phyloP scores from a whole-genome alignment of 37 sponge, comb jelly and placozoan genomes.

The Cladorhizidae sp. region DNA sequence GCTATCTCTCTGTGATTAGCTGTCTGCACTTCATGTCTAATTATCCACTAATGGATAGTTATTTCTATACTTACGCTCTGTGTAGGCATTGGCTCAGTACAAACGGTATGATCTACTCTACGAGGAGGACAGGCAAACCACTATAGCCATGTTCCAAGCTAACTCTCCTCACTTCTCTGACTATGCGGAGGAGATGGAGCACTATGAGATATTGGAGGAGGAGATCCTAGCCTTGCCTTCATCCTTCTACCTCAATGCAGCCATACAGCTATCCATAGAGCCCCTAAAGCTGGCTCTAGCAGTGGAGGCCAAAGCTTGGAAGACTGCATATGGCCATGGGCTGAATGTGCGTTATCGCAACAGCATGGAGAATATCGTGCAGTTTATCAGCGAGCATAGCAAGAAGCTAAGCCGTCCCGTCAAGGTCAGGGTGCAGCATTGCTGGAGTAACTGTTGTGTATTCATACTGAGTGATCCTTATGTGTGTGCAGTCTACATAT shows the following conservation, averaged over 20 bases:
- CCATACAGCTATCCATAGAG: constrained; percentile 62
- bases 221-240: constrained; percentile 63
- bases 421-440: constrained; percentile 34
- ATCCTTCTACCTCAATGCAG: constrained; percentile 34
- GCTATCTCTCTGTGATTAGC: neutral
- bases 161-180: constrained; percentile 74
- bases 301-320: constrained; percentile 96
- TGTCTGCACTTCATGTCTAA: neutral
- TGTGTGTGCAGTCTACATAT: too few relatives aligned
- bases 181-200: constrained; percentile 80
- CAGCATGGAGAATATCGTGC: constrained; percentile 79
- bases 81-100: constrained; percentile 58
- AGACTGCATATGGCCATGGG: constrained; percentile 78
- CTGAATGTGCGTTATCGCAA: constrained; percentile 65
- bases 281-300: constrained; percentile 85
- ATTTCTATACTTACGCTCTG: neutral
- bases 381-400: constrained; percentile 62
- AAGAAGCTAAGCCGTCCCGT: constrained; percentile 77
- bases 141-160: constrained; percentile 66
- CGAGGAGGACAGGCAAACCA: constrained; percentile 36
- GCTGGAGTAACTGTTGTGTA: too few relatives aligned
- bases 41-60: too few relatives aligned
- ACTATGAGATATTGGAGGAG: constrained; percentile 70
- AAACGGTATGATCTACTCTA: constrained; percentile 65
- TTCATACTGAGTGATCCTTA: too few relatives aligned